phyloP scores from a whole-genome alignment of 2,888 invertebrate species.

The Octodonta nipae region DNA sequence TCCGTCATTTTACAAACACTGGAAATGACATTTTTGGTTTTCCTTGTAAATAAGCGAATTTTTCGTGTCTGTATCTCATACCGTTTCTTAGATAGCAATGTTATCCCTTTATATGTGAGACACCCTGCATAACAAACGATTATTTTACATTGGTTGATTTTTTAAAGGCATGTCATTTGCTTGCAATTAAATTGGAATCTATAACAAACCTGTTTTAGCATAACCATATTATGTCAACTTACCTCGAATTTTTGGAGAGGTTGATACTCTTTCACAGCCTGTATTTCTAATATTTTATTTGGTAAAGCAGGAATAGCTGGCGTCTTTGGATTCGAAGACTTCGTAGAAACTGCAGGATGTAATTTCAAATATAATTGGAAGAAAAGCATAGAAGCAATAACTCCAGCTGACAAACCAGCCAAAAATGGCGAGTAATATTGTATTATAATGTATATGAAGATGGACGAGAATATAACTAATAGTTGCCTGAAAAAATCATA shows the following conservation, averaged over 20 bases:
- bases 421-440: constrained; percentile 22
- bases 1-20: no score
- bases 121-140: no score
- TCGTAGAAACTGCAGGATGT: constrained; percentile 7
- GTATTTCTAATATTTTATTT: constrained; percentile 42
- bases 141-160: no score
- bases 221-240: no score
- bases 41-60: no score
- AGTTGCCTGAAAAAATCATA: constrained; percentile 14
- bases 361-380: constrained; percentile 16
- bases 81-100: no score
- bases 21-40: no score
- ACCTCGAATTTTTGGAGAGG: constrained; percentile 48
- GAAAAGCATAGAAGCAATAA: constrained; percentile 14
- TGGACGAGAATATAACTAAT: constrained; percentile 14
- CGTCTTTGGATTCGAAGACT: not conserved
- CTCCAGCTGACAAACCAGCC: constrained; percentile 20
- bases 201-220: no score
- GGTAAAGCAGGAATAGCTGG: constrained; percentile 3
- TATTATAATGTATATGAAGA: constrained; percentile 19
- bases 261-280: constrained; percentile 48
- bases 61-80: no score
- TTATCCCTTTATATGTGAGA: no score
- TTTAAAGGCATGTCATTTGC: no score
- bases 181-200: no score